Evolutionary conservation across 2,888 invertebrate genomes (phyloP), one percentile per base, ranked within the genome.

Genomic region (Cancer borealis): DNA sequence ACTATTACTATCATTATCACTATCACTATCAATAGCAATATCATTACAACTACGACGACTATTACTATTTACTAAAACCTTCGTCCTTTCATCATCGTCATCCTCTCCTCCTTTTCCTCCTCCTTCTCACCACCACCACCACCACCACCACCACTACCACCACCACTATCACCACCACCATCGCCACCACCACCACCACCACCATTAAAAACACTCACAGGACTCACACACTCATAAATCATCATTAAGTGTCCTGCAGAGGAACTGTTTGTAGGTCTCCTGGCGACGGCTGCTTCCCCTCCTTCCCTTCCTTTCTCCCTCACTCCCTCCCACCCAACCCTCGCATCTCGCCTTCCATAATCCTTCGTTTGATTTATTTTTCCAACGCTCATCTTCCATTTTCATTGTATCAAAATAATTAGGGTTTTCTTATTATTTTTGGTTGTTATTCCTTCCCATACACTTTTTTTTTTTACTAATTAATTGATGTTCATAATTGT

Each of bases 191-290:
- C 73, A n/a, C n/a, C 73, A 73, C n/a, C 73, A 73, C 73, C 73
- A 73, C 73, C 54, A 73, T 60, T 60, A 10, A 79, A 26, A 26
- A 26, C 10, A 26, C 39, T 84, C n/a, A 30, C 14, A 10, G 30
- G 84, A 21, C 39, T 39, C 30, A 39, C 26, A 39, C 39, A 84
- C 14, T 1, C 84, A 84, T 84, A 84, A 84, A 39, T 84, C 84
- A 30, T 30, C 39, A 84, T 84, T 39, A 30, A 84, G 39, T 14
- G 84, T 84, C 84, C 84, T 84, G n/a, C 84, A 84, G n/a, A 84
- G 84, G 84, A 84, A 39, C 84, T 39, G 84, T 39, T 30, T 84
- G 84, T 84, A 12, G 84, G 10, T 39, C 84, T 84, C 84, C 84
- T 39, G 84, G 39, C 39, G 84, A 84, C 39, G 84, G 30, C 39